These are phyloP conservation scores for Ceratosolen fusciceps DNA, from an alignment of 1,140 invertebrate species.

Conservation along the genomic window DNA sequence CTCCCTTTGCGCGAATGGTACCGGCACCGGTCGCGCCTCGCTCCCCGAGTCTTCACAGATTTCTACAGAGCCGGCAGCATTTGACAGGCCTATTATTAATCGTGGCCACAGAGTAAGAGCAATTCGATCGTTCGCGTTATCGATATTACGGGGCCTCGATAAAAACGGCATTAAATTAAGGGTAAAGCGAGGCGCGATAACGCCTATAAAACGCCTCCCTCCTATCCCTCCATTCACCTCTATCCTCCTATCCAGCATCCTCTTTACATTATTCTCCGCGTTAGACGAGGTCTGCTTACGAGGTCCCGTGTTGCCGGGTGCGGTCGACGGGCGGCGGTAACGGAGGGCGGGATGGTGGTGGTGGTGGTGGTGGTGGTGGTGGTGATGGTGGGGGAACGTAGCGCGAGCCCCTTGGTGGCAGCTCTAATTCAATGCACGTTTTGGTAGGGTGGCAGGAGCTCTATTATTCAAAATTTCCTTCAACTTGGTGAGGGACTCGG, in stretches of 20 bases:
- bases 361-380: too few species aligned
- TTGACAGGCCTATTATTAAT: slow-evolving; percentile 70
- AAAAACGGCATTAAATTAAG: slow-evolving; percentile 72
- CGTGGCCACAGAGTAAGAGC: slow-evolving; percentile 51
- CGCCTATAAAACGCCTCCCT: too few species aligned
- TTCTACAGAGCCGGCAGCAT: slow-evolving; percentile 57
- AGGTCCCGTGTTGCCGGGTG: too few species aligned
- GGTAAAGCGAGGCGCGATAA: slow-evolving; percentile 57
- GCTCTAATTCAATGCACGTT: neutral
- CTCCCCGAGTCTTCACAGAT: neutral
- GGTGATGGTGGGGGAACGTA: too few species aligned
- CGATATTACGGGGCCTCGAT: slow-evolving; percentile 71
- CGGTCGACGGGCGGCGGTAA: too few species aligned
- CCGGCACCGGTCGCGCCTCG: slow-evolving; percentile 1
- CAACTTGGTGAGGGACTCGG: neutral
- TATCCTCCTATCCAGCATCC: too few species aligned
- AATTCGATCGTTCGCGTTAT: slow-evolving; percentile 65
- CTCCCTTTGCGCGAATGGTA: neutral
- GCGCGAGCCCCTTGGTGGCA: neutral
- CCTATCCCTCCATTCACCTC: too few species aligned
- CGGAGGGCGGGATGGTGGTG: too few species aligned
- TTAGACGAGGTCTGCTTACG: too few species aligned
- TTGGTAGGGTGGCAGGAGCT: slow-evolving; percentile 16
- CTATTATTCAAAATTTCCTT: slow-evolving; percentile 57
- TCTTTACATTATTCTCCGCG: too few species aligned